Base-by-base conservation (phyloP, 2,888 invertebrate genomes). In the Erebia epiphron region DNA sequence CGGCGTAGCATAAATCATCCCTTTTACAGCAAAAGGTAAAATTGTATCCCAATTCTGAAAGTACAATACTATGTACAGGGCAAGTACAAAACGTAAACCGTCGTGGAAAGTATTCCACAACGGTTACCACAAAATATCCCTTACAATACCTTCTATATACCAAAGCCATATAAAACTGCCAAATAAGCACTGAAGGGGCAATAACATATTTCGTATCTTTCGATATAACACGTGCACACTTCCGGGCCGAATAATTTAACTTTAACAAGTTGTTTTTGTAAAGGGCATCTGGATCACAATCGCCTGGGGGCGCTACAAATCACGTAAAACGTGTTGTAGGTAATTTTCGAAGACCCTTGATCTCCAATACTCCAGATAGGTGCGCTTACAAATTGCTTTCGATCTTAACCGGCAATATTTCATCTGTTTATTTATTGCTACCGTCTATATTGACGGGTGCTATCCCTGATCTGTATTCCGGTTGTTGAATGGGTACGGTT, bases 251-350 rank as follows among this genome's bases (percentile, higher is more conserved):
- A 86, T 88, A 67, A 87, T 89, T 89, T 89, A 83, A 83, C 82
- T 83, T 88, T 87, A 89, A 87, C 85, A 86, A 86, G 86, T 89
- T 88, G 88, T 90, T 89, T 84, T 83, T 77, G 77, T 75, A 80
- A 84, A 85, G 84, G 85, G 83, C 83, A 86, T 89, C 86, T 81
- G 88, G 89, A 88, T 89, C 90, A 89, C 87, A 84, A 84, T 82
- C 79, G 86, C 92, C 91, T 90, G 77, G 70, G 91, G 91, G 92
- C 83, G 76, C 86, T 82, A 91, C 92, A 92, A 92, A 92, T 92
- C 92, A 92, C 84, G 85, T 88, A 91, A 89, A 91, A 91, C 90
- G 90, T 90, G 89, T 89, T 91, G 92, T 91, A 86, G 87, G 88
- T 90, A 89, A 89, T 91, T 87, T 85, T 76, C 79, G 79, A 80